Evolutionary conservation across 2,888 invertebrate genomes (phyloP).

Genomic region (Boloria selene): DNA sequence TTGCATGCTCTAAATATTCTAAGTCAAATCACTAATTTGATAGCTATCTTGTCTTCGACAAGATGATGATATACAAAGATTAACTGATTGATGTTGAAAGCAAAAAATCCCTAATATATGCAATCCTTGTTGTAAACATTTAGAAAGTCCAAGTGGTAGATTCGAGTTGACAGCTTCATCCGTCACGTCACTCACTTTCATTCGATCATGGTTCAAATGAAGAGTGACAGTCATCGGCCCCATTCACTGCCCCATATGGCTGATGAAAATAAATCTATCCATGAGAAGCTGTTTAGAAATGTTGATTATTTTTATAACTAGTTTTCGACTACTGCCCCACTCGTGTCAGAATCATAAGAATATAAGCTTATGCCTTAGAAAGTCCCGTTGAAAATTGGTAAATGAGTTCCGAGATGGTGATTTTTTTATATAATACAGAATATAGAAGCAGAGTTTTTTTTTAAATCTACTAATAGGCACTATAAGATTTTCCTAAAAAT

Average conservation of each 20-base stretch:
- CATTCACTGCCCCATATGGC: constrained; percentile 29
- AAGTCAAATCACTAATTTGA: neutral
- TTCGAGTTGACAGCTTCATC: constrained; percentile 28
- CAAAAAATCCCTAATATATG: constrained; percentile 27
- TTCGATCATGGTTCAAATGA: constrained; percentile 26
- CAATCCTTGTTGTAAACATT: constrained; percentile 19
- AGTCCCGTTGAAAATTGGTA: no score
- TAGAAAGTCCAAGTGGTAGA: constrained; percentile 35
- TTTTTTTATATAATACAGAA: no score
- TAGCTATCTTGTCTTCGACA: constrained; percentile 8
- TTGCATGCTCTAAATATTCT: neutral
- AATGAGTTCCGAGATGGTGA: no score
- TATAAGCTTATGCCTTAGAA: no score
- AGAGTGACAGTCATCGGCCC: constrained; percentile 33
- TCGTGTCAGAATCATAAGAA: neutral
- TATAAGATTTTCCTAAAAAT: no score
- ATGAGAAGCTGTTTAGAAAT: constrained; percentile 20
- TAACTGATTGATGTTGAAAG: constrained; percentile 8
- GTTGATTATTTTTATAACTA: neutral
- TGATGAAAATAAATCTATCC: constrained; percentile 25
- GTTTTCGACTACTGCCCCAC: neutral
- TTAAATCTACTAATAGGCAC: no score
- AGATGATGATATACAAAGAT: neutral
- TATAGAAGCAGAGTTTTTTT: no score
- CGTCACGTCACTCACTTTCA: constrained; percentile 30